Percentiles rank a stretch among this genome's conserved stretches.
Evolutionary conservation across 2,888 invertebrate species (phyloP).

Genomic region (Notocelia uddmanniana): DNA sequence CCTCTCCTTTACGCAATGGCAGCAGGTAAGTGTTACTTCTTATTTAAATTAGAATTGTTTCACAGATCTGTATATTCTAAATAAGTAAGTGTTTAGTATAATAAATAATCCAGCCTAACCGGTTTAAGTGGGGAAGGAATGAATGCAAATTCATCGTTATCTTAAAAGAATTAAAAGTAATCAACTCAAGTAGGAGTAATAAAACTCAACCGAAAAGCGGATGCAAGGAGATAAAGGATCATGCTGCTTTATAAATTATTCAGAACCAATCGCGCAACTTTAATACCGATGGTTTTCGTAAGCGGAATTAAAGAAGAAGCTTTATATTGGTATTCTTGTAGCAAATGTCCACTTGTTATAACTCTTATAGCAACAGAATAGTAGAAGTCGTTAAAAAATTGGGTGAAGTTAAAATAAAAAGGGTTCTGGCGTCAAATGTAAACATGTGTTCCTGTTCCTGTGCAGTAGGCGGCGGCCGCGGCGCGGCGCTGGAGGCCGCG

Average conservation of each 20-base stretch:
- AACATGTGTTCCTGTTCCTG: constrained; percentile 73
- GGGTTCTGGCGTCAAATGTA: constrained; percentile 67
- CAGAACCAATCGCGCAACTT: constrained; percentile 30
- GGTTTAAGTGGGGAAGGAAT: constrained; percentile 25
- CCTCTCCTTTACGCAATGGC: constrained; percentile 72
- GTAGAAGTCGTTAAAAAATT: constrained; percentile 36
- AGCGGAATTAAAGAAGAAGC: constrained; percentile 1
- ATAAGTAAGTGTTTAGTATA: constrained; percentile 2
- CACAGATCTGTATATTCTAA: constrained; percentile 13
- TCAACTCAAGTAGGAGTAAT: constrained; percentile 10
- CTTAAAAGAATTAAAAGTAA: constrained; percentile 25
- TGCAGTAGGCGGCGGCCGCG: constrained; percentile 62
- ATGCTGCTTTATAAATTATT: constrained; percentile 32
- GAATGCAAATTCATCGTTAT: constrained; percentile 26
- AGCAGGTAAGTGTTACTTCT: constrained; percentile 67
- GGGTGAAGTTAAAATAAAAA: constrained; percentile 57
- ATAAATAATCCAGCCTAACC: constrained; percentile 1
- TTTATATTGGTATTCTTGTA: constrained; percentile 6
- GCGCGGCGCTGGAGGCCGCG: constrained; percentile 65
- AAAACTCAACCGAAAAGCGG: constrained; percentile 8
- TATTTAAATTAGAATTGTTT: background rate
- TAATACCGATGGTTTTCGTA: constrained; percentile 24
- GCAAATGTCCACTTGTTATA: constrained; percentile 16
- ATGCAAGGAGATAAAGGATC: constrained; percentile 21
- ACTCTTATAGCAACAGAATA: constrained; percentile 16